A percentile compares a stretch with the other conserved stretches of the same genome.
These are phyloP conservation scores for Enteromius trimaculatus DNA, from an alignment of 2,797 vertebrate species.

Conservation along the genomic window DNA sequence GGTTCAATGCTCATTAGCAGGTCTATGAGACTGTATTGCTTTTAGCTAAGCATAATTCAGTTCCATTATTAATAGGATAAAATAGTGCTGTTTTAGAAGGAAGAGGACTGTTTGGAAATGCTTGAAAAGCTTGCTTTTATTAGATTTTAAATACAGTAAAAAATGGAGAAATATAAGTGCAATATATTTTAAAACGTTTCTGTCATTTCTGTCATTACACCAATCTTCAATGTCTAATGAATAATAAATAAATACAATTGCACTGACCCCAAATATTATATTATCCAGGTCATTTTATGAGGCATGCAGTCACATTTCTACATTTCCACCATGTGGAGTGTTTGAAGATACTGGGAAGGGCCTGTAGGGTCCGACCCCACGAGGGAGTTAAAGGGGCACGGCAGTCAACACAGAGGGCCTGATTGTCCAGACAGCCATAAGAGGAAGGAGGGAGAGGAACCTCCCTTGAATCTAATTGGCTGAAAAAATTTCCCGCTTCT, in stretches of 20 bases:
- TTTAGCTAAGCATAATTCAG: neutral
- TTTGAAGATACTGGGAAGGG: slow-evolving; percentile 16
- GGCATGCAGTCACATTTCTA: neutral
- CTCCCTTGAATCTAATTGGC: slow-evolving; percentile 74
- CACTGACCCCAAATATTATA: neutral
- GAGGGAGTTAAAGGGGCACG: slow-evolving; percentile 12
- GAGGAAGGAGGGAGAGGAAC: slow-evolving; percentile 61
- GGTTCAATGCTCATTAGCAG: slow-evolving; percentile 2
- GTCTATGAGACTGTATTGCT: neutral
- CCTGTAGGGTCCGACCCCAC: neutral
- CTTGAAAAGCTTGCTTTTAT: neutral
- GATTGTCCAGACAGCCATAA: slow-evolving; percentile 31
- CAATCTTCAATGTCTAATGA: neutral
- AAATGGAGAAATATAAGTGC: too few relatives aligned
- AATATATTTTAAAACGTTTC: neutral
- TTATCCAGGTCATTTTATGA: neutral
- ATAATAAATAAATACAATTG: too few relatives aligned
- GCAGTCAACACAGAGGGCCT: slow-evolving; percentile 14
- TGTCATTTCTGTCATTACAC: neutral
- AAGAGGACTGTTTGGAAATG: neutral
- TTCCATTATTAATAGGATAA: neutral
- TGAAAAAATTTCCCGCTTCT: slow-evolving; percentile 56
- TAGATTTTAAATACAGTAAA: neutral
- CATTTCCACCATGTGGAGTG: slow-evolving; percentile 1
- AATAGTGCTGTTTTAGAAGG: neutral